These are phyloP conservation scores for Bradypus variegatus DNA, from an alignment of 2,797 vertebrate species.

Conservation along the genomic window DNA sequence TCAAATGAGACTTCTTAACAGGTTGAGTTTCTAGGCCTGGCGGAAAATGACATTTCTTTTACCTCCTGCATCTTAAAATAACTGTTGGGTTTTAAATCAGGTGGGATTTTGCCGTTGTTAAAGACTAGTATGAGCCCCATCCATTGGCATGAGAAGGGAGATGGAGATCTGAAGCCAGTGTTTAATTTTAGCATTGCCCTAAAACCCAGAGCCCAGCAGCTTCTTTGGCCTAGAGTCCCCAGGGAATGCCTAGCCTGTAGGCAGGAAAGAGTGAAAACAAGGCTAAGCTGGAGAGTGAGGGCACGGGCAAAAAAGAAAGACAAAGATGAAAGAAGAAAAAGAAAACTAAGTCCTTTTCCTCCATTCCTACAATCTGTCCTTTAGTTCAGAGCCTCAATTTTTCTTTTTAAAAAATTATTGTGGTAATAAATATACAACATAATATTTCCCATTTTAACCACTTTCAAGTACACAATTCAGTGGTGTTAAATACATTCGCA, in stretches of 20 bases:
- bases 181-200: conserved; percentile 18
- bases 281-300: not conserved
- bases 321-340: not conserved
- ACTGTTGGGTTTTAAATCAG: not conserved
- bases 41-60: not conserved
- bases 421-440: no score
- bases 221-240: not conserved
- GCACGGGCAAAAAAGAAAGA: not conserved
- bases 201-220: not conserved
- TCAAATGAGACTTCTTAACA: not conserved
- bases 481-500: no score
- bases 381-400: not conserved
- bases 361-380: not conserved
- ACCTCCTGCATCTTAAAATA: conserved; percentile 8
- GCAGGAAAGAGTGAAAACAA: not conserved
- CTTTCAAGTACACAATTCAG: no score
- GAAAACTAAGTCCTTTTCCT: not conserved
- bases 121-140: not conserved
- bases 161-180: not conserved
- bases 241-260: not conserved
- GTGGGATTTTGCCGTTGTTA: not conserved
- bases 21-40: not conserved
- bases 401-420: no score
- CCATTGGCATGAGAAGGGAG: conserved; percentile 7
- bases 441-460: no score